A percentile compares a stretch with the other conserved stretches of the same genome.
phyloP scores from a whole-genome alignment of 2,888 invertebrate species.

The Drosophila histrio region DNA sequence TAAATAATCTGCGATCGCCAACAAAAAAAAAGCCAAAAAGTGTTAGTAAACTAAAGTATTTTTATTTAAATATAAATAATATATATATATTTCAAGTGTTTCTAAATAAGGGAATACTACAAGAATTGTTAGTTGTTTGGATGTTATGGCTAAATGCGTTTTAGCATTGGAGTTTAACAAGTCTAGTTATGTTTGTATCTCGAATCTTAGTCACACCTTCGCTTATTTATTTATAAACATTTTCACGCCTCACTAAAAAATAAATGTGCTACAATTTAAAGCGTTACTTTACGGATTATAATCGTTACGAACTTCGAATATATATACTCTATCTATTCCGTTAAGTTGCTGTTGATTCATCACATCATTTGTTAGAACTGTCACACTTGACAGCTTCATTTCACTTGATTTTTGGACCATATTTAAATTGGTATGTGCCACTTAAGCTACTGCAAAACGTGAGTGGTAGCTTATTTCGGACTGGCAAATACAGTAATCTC shows the following conservation, averaged over 20 bases:
- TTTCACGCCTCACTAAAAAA: slow-evolving; percentile 29
- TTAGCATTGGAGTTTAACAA: slow-evolving; percentile 45
- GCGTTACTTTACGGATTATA: not conserved
- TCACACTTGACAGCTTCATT: slow-evolving; percentile 13
- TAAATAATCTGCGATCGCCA: slow-evolving; percentile 81
- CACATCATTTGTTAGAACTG: not conserved
- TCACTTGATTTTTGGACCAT: slow-evolving; percentile 32
- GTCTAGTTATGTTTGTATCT: slow-evolving; percentile 9
- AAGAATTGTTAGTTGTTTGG: slow-evolving; percentile 7
- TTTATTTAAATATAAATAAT: not conserved
- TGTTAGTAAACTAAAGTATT: slow-evolving; percentile 63
- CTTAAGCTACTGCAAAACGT: slow-evolving; percentile 71
- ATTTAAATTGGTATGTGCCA: slow-evolving; percentile 36
- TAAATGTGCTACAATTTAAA: slow-evolving; percentile 18
- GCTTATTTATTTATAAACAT: slow-evolving; percentile 15
- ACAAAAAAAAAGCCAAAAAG: slow-evolving; percentile 81
- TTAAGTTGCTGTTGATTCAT: slow-evolving; percentile 20
- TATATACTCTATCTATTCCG: not conserved
- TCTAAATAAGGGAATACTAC: not conserved
- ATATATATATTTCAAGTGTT: not conserved
- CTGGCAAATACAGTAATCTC: slow-evolving; percentile 63
- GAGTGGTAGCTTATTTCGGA: slow-evolving; percentile 43
- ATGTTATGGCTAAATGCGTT: slow-evolving; percentile 48
- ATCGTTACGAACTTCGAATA: not conserved
- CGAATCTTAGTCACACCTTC: slow-evolving; percentile 19